Conservation (phyloP, 2,888 invertebrate species). For the Philereme transversata region DNA sequence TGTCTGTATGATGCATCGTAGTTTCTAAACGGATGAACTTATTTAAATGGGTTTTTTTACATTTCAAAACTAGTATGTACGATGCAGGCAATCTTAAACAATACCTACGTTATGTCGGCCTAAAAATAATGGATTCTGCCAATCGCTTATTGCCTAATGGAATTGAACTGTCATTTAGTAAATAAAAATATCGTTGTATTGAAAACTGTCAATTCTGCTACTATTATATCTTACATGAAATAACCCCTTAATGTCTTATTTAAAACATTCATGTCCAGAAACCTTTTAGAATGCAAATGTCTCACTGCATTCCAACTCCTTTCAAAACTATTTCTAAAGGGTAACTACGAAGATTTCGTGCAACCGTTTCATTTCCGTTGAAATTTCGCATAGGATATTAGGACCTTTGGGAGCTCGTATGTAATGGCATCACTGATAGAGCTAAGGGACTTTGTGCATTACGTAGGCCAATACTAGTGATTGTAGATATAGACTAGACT, state of each 20-base stretch:
- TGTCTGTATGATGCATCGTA: too few species aligned
- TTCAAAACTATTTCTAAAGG: constrained; percentile 73
- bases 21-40: too few species aligned
- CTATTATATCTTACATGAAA: constrained; percentile 12
- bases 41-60: too few species aligned
- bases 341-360: constrained; percentile 62
- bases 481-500: neutral
- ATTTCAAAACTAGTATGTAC: too few species aligned
- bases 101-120: too few species aligned
- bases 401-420: constrained; percentile 46
- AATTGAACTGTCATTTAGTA: too few species aligned
- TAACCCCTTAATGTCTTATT: constrained; percentile 49
- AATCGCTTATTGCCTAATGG: too few species aligned
- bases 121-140: too few species aligned
- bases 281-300: constrained; percentile 76
- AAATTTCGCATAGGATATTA: constrained; percentile 54
- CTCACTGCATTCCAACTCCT: constrained; percentile 67
- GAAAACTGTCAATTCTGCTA: too few species aligned
- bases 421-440: constrained; percentile 35
- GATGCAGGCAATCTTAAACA: too few species aligned
- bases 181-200: too few species aligned
- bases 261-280: constrained; percentile 62
- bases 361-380: constrained; percentile 56
- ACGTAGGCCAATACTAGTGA: neutral
- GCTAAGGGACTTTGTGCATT: constrained; percentile 21